Evolutionary conservation across 1,140 invertebrate species (phyloP).

Genomic region (Nasonia longicornis): DNA sequence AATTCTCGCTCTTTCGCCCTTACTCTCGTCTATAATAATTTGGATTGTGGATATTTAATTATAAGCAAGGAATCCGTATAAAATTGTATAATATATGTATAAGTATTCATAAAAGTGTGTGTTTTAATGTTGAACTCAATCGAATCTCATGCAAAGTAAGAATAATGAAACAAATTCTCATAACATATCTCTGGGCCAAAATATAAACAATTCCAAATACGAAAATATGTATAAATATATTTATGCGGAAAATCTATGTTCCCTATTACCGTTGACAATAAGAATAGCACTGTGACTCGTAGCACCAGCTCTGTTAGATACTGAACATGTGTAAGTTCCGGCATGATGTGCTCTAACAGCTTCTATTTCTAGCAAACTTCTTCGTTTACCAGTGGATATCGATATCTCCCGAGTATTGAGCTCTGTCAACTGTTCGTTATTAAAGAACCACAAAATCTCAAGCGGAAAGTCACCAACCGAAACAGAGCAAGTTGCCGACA

Average conservation of each 20-base stretch:
- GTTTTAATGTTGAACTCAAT: too few species aligned
- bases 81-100: too few species aligned
- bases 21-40: too few species aligned
- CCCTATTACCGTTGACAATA: constrained; percentile 70
- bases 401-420: constrained; percentile 21
- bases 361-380: constrained; percentile 45
- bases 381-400: constrained; percentile 60
- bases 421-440: constrained; percentile 30
- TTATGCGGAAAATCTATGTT: constrained; percentile 50
- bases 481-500: constrained; percentile 77
- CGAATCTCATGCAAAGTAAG: too few species aligned
- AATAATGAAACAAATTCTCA: too few species aligned
- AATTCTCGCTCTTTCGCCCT: too few species aligned
- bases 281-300: constrained; percentile 54
- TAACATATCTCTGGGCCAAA: too few species aligned
- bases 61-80: too few species aligned
- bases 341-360: constrained; percentile 56
- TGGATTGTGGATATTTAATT: too few species aligned
- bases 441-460: constrained; percentile 50
- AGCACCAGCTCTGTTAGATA: constrained; percentile 50
- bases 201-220: neutral
- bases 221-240: neutral
- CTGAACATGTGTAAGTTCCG: constrained; percentile 59
- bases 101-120: too few species aligned
- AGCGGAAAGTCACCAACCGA: constrained; percentile 76